Evolutionary conservation across 2,797 vertebrate genomes (phyloP).

Genomic region (Apogon hyalosoma): DNA sequence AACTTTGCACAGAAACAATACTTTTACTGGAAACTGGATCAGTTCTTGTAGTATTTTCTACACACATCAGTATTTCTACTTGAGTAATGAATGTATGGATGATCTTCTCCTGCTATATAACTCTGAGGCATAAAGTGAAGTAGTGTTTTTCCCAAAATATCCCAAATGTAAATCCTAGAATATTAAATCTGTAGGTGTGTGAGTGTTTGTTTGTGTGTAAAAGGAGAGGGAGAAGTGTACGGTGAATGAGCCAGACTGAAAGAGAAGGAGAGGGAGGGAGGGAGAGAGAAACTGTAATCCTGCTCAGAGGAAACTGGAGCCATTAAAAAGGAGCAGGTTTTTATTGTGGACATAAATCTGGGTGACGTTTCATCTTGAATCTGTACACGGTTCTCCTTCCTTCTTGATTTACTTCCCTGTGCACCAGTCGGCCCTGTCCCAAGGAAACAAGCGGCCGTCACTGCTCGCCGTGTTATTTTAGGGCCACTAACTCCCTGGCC

Average conservation of each 20-base stretch:
- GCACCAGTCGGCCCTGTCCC: constrained; percentile 48
- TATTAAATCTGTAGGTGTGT: background rate
- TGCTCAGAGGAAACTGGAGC: constrained; percentile 76
- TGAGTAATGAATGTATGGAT: too few species aligned
- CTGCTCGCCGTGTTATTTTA: constrained; percentile 70
- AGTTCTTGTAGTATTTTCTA: too few species aligned
- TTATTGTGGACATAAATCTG: constrained; percentile 84
- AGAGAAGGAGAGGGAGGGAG: constrained; percentile 26
- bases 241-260: constrained; percentile 19
- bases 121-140: background rate
- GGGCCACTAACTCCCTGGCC: constrained; percentile 56
- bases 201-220: constrained; percentile 3
- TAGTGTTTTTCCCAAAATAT: background rate
- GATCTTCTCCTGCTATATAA: background rate
- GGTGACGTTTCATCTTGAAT: constrained; percentile 84
- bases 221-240: background rate
- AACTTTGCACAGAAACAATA: too few species aligned
- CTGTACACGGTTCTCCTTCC: constrained; percentile 79
- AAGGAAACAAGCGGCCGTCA: constrained; percentile 48
- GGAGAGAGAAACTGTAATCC: constrained; percentile 73
- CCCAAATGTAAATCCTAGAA: too few species aligned
- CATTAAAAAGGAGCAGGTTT: constrained; percentile 82
- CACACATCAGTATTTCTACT: too few species aligned
- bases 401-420: constrained; percentile 81
- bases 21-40: too few species aligned